Evolutionary conservation across 2,888 invertebrate species (phyloP).

Genomic region (Patella ulyssiponensis): DNA sequence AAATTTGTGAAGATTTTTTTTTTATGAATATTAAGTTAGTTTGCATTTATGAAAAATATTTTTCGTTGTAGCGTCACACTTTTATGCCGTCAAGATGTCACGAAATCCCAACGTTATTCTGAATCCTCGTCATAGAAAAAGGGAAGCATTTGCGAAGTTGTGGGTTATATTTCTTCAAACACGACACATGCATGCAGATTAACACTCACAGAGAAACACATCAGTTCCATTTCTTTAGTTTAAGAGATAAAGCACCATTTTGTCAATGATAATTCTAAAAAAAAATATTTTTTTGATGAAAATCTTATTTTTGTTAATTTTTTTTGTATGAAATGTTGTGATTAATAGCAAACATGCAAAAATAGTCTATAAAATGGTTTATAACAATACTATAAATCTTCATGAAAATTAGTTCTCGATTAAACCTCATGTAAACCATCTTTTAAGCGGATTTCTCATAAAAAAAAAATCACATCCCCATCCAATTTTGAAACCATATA

Average conservation of each 20-base stretch:
- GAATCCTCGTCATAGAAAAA: too few relatives aligned
- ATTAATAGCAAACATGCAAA: conserved; percentile 8
- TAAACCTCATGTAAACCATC: neutral
- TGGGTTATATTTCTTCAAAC: too few relatives aligned
- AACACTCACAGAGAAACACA: too few relatives aligned
- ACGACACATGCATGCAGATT: too few relatives aligned
- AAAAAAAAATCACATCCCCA: neutral
- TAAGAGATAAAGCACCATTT: neutral
- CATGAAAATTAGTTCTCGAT: conserved; percentile 1
- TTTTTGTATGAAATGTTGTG: conserved; percentile 1
- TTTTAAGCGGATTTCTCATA: neutral
- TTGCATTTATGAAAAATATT: too few relatives aligned
- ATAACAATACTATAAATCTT: neutral
- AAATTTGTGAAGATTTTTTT: too few relatives aligned
- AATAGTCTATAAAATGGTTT: conserved; percentile 6
- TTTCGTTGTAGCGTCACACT: too few relatives aligned
- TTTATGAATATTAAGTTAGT: too few relatives aligned
- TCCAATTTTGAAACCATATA: neutral
- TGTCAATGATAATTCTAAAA: neutral
- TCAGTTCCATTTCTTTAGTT: too few relatives aligned
- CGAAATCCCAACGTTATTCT: too few relatives aligned
- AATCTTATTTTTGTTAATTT: conserved; percentile 1
- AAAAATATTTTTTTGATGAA: conserved; percentile 5
- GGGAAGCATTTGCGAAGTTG: too few relatives aligned
- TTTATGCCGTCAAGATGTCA: too few relatives aligned